These are phyloP conservation scores for Notothenia rossii DNA, from an alignment of 2,113 vertebrate species.

Conservation along the genomic window DNA sequence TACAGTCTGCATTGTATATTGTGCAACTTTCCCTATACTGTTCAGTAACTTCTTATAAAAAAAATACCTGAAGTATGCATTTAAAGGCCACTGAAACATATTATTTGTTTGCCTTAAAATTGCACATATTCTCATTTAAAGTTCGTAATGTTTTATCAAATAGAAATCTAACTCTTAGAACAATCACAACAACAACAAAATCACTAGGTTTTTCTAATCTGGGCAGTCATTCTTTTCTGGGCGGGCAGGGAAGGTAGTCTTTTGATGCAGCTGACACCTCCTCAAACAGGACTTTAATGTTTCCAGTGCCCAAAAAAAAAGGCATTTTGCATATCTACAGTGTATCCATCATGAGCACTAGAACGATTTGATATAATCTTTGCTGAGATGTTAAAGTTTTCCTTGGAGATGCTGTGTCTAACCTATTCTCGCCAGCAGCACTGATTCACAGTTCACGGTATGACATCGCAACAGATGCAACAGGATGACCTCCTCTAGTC, in stretches of 20 bases:
- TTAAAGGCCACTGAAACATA: too few relatives aligned
- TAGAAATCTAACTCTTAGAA: neutral
- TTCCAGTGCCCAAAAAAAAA: neutral
- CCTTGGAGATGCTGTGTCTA: neutral
- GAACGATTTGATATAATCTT: neutral
- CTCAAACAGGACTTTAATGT: conserved; percentile 4
- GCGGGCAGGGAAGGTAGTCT: neutral
- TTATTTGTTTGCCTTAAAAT: neutral
- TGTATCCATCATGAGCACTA: neutral
- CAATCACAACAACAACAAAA: conserved; percentile 4
- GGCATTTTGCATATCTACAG: neutral
- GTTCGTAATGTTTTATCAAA: neutral
- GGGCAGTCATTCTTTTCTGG: neutral
- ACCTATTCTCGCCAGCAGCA: conserved; percentile 16
- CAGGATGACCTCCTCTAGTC: conserved; percentile 68
- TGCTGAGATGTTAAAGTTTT: neutral
- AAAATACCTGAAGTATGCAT: too few relatives aligned
- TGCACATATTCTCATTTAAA: neutral
- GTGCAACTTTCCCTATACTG: neutral
- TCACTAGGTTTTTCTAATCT: neutral
- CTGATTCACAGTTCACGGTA: conserved; percentile 49
- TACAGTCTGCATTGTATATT: neutral
- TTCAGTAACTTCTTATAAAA: neutral
- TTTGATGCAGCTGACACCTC: neutral
- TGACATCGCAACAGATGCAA: conserved; percentile 42